Evolutionary conservation across 2,888 invertebrate species (phyloP), one percentile per base, ranked within the genome.

Genomic region (Ferdinandea cuprea): DNA sequence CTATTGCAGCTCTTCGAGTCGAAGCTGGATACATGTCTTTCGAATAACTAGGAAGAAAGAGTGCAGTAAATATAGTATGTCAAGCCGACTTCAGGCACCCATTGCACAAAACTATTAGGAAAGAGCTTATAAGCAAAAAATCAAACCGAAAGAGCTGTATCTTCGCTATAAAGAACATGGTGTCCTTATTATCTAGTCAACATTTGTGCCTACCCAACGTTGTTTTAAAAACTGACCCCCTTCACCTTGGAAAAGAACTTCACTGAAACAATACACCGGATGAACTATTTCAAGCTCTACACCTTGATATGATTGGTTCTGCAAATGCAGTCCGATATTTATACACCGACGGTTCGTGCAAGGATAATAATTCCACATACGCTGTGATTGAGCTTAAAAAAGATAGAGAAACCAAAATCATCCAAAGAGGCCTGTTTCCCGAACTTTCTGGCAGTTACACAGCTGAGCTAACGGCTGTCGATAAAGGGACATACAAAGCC

Each of bases 11-110:
- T 37, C 35, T 69, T 9, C 7, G 46, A 56, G 13, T 68, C 0
- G 56, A 68, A 46, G 56, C 44, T 19, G 44, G 68, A 25, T 68
- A 56, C 44, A 25, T 21, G 15, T 28, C 42, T 28, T n/a, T n/a
- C n/a, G n/a, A 28, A 28, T 28, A 28, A 25, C 2, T 25, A 25
- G 25, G 2, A 25, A 25, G n/a, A 25, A 25, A 25, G 25, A 25
- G 25, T 3, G 25, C 25, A 25, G 25, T 25, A 5, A 25, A 25
- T 5, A 5, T 25, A 25, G 25, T 5, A 25, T 3, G 25, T 25
- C 2, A 25, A 5, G 25, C 25, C 25, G 25, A 25, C 25, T 3
- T 25, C 5, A 5, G 2, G 25, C 25, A 25, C 5, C 25, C 25
- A 25, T 5, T 25, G 25, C 35, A 35, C 9, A 8, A 9, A 8